Percentiles rank a stretch among this genome's conserved stretches.
phyloP scores from a whole-genome alignment of 1,140 invertebrate species.

The Saccostrea echinata region DNA sequence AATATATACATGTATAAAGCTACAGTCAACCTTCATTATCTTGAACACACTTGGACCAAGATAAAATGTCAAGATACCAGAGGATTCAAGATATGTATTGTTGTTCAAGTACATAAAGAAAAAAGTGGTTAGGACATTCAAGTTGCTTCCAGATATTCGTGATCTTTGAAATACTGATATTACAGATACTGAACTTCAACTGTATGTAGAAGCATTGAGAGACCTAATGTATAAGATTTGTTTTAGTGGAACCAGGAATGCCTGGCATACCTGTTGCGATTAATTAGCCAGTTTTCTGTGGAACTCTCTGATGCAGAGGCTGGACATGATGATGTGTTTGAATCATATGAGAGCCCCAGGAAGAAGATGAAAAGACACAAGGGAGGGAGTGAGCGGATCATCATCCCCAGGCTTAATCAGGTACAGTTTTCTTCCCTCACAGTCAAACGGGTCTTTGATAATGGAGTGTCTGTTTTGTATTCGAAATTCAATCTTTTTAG shows the following conservation, averaged over 20 bases:
- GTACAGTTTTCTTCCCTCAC: slow-evolving; percentile 60
- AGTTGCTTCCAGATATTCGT: too few relatives aligned
- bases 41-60: too few relatives aligned
- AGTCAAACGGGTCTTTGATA: background rate
- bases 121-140: too few relatives aligned
- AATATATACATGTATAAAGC: too few relatives aligned
- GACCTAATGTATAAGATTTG: background rate
- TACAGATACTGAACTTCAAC: too few relatives aligned
- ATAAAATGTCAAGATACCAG: too few relatives aligned
- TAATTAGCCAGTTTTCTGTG: slow-evolving; percentile 90
- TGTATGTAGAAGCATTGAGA: too few relatives aligned
- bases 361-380: slow-evolving; percentile 79
- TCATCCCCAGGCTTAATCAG: slow-evolving; percentile 85
- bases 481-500: background rate
- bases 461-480: background rate
- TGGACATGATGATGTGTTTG: slow-evolving; percentile 73
- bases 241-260: slow-evolving; percentile 95
- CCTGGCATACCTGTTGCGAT: slow-evolving; percentile 90
- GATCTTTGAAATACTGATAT: too few relatives aligned
- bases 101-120: too few relatives aligned
- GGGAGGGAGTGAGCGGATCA: slow-evolving; percentile 82
- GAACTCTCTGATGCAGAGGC: slow-evolving; percentile 73
- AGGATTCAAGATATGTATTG: too few relatives aligned
- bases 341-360: slow-evolving; percentile 73
- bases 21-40: too few relatives aligned